Evolutionary conservation across 2,888 invertebrate genomes (phyloP), one percentile per base, ranked within the genome.

Genomic region (Ophion ventricosus): DNA sequence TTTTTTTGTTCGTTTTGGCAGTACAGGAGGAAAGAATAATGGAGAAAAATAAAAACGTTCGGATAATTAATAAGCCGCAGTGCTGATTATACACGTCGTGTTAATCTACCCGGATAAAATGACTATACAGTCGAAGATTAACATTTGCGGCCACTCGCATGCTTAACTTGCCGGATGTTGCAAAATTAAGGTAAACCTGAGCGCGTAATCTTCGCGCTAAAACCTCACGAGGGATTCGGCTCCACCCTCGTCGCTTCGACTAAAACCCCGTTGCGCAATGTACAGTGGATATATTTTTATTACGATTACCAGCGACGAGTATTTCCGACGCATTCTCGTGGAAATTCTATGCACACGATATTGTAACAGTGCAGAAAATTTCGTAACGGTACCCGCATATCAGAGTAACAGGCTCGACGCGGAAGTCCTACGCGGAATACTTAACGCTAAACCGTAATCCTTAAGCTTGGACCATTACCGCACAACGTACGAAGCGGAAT

Each of bases 401-500:
- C 56, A 40, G 35, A 54, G 74, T 67, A 54, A 59, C 23, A 66
- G 56, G 1, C 73, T 49, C 56, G 26, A 70, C 29, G 17, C 26
- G n/a, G n/a, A 81, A 76, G 70, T 64, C 76, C 81, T n/a, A 35
- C 35, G 26, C 70, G 72, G 77, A 77, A 77, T 72, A 77, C 77
- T 82, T 72, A 82, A 77, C 76, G 77, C 72, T 49, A 82, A 78
- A 66, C 72, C 77, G 59, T 82, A 82, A 82, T 72, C 77, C 77
- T 35, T 20, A 25, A 59, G 82, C 59, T 78, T 25, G 35, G 73
- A 59, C 40, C 70, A 61, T 72, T 66, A 26, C 70, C 43, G 43
- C 23, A 25, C 64, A 26, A 11, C 35, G 26, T 69, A 63, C 40
- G 56, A 43, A 25, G 57, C 54, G 70, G 23, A 70, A 70, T 59